Conservation (phyloP, 2,888 invertebrate genomes). For the Octodonta nipae region DNA sequence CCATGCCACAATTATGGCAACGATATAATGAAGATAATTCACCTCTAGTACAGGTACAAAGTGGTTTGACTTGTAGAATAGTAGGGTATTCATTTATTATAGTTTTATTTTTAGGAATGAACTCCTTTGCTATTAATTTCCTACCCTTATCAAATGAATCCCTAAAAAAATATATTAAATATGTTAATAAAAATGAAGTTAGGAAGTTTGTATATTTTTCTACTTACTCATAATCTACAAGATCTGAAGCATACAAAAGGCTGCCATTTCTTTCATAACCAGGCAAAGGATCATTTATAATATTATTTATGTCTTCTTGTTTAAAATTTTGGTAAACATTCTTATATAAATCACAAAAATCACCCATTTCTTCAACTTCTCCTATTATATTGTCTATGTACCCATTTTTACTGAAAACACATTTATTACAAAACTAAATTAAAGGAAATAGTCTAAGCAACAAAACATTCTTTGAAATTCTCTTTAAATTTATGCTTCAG, state of each 20-base stretch:
- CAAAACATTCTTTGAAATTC: too few relatives aligned
- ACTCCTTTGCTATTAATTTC: constrained; percentile 11
- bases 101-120: constrained; percentile 11
- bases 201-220: neutral
- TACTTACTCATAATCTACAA: constrained; percentile 11
- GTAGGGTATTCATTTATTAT: constrained; percentile 18
- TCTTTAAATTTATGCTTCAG: neutral
- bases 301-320: constrained; percentile 10
- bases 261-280: constrained; percentile 6
- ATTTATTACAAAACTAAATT: too few relatives aligned
- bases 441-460: too few relatives aligned
- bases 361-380: constrained; percentile 10
- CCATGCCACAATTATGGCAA: constrained; percentile 20
- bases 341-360: constrained; percentile 12
- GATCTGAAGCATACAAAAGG: constrained; percentile 10
- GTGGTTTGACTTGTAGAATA: constrained; percentile 18
- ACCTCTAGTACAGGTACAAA: constrained; percentile 14
- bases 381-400: constrained; percentile 8
- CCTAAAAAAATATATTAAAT: constrained; percentile 6
- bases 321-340: constrained; percentile 6
- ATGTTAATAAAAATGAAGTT: constrained; percentile 2
- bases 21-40: constrained; percentile 12
- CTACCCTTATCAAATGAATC: constrained; percentile 11
- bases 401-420: constrained; percentile 11
- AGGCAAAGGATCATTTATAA: constrained; percentile 7